phyloP scores from a whole-genome alignment of 2,113 vertebrate species.

The Opisthocomus hoazin region DNA sequence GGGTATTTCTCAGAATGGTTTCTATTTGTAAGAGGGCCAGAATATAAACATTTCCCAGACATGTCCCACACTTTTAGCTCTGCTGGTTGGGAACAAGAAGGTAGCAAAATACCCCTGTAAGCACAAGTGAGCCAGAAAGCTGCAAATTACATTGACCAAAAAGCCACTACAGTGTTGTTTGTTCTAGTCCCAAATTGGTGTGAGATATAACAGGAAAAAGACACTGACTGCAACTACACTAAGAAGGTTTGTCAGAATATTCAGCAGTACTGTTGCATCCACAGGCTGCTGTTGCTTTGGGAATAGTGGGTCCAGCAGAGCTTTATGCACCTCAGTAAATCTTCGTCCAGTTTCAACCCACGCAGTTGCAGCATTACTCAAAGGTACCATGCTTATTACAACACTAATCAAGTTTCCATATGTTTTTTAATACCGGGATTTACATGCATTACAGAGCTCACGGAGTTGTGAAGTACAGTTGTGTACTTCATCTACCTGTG shows the following conservation, averaged over 20 bases:
- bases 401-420: background rate
- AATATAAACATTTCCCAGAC: slow-evolving; percentile 30
- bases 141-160: slow-evolving; percentile 4
- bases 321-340: background rate
- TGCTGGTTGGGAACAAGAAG: background rate
- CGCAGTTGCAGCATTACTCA: background rate
- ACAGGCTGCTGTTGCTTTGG: background rate
- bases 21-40: background rate
- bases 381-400: background rate
- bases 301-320: background rate
- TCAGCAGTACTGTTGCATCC: background rate
- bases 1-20: background rate
- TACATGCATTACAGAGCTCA: background rate
- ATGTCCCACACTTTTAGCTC: slow-evolving; percentile 21
- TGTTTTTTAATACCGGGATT: background rate
- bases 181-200: background rate
- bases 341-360: background rate
- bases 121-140: background rate
- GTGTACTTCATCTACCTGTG: background rate
- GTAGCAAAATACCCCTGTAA: background rate
- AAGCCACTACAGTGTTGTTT: background rate
- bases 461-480: background rate
- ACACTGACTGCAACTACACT: background rate
- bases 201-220: background rate
- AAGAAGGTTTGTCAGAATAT: background rate